Evolutionary conservation across 1,140 invertebrate genomes (phyloP).

Genomic region (Tetragonula clypearis): DNA sequence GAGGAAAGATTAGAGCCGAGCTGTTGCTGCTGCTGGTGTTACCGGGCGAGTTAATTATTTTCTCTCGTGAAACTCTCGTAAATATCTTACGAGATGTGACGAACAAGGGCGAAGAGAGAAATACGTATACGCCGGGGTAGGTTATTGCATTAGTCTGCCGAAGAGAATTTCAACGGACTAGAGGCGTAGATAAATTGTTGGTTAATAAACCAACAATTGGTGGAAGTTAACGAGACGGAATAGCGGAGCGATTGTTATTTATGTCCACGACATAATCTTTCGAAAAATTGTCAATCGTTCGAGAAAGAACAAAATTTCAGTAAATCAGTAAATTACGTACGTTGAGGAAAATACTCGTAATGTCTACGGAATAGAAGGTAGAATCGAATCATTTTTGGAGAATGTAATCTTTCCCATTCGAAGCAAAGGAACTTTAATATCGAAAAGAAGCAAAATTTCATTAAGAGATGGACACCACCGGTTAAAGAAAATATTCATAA

Average conservation of each 20-base stretch:
- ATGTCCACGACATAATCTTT: background rate
- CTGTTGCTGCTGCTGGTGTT: background rate
- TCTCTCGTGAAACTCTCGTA: conserved; percentile 12
- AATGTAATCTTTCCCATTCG: background rate
- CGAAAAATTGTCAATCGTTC: too few species aligned
- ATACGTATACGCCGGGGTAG: too few species aligned
- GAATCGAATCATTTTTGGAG: background rate
- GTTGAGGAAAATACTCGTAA: too few species aligned
- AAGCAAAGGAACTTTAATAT: background rate
- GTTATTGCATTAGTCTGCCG: background rate
- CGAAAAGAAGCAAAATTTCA: background rate
- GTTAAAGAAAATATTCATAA: background rate
- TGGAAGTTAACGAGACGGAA: background rate
- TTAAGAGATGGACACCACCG: background rate
- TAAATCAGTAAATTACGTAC: too few species aligned
- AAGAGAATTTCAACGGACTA: background rate
- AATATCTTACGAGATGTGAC: background rate
- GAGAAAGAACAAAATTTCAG: too few species aligned
- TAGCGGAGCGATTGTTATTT: background rate
- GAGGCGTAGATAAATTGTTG: conserved; percentile 19
- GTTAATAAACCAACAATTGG: conserved; percentile 5
- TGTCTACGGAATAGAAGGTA: too few species aligned
- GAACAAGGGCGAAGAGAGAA: background rate
- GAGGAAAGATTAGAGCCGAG: background rate
- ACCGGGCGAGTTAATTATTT: conserved; percentile 26